A percentile compares a stretch with the other conserved stretches of the same genome.
These are phyloP conservation scores for Eupithecia exiguata DNA, from an alignment of 2,888 invertebrate genomes.

Conservation along the genomic window DNA sequence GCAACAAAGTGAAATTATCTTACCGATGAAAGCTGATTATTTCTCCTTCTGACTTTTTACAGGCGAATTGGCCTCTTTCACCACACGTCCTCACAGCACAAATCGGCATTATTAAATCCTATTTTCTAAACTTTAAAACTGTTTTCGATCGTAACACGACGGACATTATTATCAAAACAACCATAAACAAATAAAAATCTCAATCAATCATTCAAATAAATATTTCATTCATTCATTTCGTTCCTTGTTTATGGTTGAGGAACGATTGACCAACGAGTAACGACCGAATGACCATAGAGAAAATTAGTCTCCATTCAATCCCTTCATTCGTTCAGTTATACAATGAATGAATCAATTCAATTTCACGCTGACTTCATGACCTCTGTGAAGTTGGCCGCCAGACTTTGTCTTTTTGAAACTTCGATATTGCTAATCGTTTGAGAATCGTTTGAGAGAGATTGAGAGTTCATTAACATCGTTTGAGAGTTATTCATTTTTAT, in stretches of 20 bases:
- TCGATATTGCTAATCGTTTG: no score
- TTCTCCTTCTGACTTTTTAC: slow-evolving; percentile 4
- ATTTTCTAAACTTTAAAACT: background rate
- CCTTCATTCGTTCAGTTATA: background rate
- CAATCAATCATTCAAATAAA: background rate
- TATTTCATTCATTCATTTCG: background rate
- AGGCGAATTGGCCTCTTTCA: background rate
- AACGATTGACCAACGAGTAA: background rate
- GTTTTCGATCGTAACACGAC: background rate
- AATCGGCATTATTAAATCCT: background rate
- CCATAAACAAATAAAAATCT: background rate
- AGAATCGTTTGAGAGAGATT: no score
- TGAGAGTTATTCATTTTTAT: no score
- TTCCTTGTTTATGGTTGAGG: background rate
- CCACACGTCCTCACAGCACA: background rate
- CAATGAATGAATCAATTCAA: background rate
- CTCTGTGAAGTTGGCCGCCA: no score
- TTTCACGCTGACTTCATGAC: background rate
- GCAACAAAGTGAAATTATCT: background rate
- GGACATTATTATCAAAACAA: background rate
- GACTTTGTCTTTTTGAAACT: no score
- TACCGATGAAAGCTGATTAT: slow-evolving; percentile 5
- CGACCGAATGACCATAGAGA: background rate
- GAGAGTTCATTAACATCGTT: no score
- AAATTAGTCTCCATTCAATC: background rate